phyloP scores from a whole-genome alignment of 2,797 vertebrate species.

The Mormyrops attenuatus region DNA sequence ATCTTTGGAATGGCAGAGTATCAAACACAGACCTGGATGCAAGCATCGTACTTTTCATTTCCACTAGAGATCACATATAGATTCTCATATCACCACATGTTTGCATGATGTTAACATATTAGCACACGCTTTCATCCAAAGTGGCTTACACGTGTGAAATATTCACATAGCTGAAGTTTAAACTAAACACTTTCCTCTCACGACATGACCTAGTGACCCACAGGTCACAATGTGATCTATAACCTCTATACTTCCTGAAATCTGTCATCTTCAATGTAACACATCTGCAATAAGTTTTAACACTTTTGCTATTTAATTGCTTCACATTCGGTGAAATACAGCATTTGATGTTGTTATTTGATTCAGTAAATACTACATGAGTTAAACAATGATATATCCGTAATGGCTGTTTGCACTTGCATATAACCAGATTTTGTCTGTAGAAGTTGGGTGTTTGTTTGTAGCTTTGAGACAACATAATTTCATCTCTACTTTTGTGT shows the following conservation, averaged over 20 bases:
- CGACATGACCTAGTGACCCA: background rate
- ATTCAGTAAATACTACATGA: background rate
- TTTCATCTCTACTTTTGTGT: background rate
- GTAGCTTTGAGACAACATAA: background rate
- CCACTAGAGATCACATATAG: background rate
- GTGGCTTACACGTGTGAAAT: background rate
- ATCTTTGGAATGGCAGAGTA: background rate
- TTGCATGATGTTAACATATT: background rate
- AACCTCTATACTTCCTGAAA: background rate
- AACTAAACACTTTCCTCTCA: background rate
- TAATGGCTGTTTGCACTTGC: background rate
- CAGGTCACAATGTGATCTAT: background rate
- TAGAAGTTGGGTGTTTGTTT: background rate
- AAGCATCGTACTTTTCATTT: background rate
- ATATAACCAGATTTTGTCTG: background rate
- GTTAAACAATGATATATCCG: background rate
- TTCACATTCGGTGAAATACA: background rate
- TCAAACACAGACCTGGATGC: background rate
- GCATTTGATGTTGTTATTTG: background rate
- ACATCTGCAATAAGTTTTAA: background rate
- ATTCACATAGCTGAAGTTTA: background rate
- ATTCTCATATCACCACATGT: background rate
- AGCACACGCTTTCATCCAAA: background rate
- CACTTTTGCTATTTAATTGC: background rate
- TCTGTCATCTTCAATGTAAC: background rate